Evolutionary conservation across 37 sponge, comb jelly and placozoan genomes (phyloP).

Genomic region (Haliclona indistincta): DNA sequence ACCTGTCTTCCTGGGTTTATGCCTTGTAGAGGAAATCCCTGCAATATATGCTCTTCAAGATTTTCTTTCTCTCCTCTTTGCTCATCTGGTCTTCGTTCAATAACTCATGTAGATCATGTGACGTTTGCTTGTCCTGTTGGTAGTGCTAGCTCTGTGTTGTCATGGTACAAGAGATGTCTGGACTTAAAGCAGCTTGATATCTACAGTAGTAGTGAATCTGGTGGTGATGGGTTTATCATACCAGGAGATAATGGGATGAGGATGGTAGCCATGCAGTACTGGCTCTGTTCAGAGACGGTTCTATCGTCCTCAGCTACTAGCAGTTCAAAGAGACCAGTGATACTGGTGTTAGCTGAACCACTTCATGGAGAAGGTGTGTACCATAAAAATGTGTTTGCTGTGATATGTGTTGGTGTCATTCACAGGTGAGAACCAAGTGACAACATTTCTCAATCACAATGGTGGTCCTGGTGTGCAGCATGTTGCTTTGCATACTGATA

Average conservation of each 20-base stretch:
- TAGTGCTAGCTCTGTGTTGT: background rate
- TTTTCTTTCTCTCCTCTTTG: background rate
- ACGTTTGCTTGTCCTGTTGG: slow-evolving; percentile 21
- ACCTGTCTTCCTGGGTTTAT: background rate
- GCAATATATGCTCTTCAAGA: background rate
- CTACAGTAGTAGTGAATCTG: slow-evolving; percentile 9
- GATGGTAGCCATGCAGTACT: slow-evolving; percentile 44
- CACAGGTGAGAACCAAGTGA: slow-evolving; percentile 37
- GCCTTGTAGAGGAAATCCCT: background rate
- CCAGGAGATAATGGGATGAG: slow-evolving; percentile 32
- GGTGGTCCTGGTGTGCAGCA: slow-evolving; percentile 60
- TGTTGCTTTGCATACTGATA: slow-evolving; percentile 27
- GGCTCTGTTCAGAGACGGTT: slow-evolving; percentile 20
- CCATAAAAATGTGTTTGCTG: background rate
- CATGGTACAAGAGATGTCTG: slow-evolving; percentile 22
- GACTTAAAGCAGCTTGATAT: slow-evolving; percentile 10
- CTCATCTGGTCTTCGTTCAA: background rate
- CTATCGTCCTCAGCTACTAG: background rate
- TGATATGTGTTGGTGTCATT: background rate
- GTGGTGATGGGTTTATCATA: slow-evolving; percentile 24
- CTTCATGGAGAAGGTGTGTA: slow-evolving; percentile 29
- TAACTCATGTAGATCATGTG: slow-evolving; percentile 40
- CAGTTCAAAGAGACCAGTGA: background rate
- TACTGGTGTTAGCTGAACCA: slow-evolving; percentile 45
- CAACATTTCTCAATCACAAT: slow-evolving; percentile 32